A percentile compares a stretch with the other conserved stretches of the same genome.
Evolutionary conservation across 2,888 invertebrate genomes (phyloP).

Genomic region (Ochropleura plecta): DNA sequence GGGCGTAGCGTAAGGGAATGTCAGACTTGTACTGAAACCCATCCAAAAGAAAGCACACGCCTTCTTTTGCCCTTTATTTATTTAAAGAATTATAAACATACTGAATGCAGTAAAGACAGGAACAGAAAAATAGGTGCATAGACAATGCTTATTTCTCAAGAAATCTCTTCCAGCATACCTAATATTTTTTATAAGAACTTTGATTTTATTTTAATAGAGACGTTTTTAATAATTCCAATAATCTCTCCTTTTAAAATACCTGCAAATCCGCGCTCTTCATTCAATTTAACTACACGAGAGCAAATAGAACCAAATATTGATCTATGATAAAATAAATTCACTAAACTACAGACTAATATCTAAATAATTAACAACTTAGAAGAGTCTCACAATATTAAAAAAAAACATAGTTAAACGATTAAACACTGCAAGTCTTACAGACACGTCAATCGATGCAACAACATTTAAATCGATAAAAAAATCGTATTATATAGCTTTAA

Average conservation of each 20-base stretch:
- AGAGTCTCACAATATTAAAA: constrained; percentile 69
- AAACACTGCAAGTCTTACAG: constrained; percentile 78
- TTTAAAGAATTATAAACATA: too few relatives aligned
- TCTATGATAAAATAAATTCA: constrained; percentile 76
- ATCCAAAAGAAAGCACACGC: too few relatives aligned
- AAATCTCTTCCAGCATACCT: too few relatives aligned
- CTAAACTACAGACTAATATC: constrained; percentile 76
- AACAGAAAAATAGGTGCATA: too few relatives aligned
- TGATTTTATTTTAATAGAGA: constrained; percentile 5
- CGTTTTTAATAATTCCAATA: not conserved
- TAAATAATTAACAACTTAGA: constrained; percentile 72
- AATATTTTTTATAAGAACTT: constrained; percentile 7
- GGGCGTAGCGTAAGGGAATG: too few relatives aligned
- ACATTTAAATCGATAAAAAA: constrained; percentile 77
- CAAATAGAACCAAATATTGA: constrained; percentile 69
- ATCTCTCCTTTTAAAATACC: constrained; percentile 26
- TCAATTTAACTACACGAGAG: constrained; percentile 57
- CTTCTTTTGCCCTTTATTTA: too few relatives aligned
- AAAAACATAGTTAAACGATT: constrained; percentile 62
- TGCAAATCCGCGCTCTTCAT: constrained; percentile 62
- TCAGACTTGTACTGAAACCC: too few relatives aligned
- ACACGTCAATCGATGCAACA: constrained; percentile 77
- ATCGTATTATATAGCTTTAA: constrained; percentile 77
- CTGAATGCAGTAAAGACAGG: too few relatives aligned
- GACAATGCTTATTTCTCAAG: too few relatives aligned